Conservation (phyloP, 2,797 vertebrate genomes). For the Poecilia velifera region DNA sequence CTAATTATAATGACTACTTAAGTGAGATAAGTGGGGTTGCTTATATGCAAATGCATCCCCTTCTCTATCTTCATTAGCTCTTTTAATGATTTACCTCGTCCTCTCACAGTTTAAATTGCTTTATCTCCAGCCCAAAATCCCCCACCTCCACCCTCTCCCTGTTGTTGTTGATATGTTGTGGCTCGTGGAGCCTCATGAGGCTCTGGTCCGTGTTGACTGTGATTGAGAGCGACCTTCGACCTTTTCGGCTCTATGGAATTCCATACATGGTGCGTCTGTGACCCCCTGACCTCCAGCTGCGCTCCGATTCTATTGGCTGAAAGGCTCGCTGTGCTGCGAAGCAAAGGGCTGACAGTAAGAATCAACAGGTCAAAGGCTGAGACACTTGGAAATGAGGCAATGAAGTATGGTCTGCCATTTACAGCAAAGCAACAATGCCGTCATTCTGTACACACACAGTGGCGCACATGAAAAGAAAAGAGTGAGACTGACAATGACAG, state of each 20-base stretch:
- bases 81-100: constrained; percentile 3
- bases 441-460: constrained; percentile 61
- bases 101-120: constrained; percentile 1
- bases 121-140: neutral
- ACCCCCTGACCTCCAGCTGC: constrained; percentile 64
- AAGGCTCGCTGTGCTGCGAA: constrained; percentile 62
- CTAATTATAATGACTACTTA: neutral
- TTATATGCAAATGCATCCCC: constrained; percentile 1
- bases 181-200: constrained; percentile 48
- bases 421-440: constrained; percentile 67
- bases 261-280: constrained; percentile 72
- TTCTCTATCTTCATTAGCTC: constrained; percentile 7
- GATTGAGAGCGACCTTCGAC: constrained; percentile 74
- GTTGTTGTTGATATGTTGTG: constrained; percentile 52
- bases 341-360: constrained; percentile 69
- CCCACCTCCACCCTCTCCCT: neutral
- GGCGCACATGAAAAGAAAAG: constrained; percentile 28
- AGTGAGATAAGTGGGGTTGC: constrained; percentile 11
- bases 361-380: constrained; percentile 70
- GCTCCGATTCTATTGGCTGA: constrained; percentile 73
- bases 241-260: constrained; percentile 75
- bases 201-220: constrained; percentile 57
- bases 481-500: constrained; percentile 8
- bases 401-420: constrained; percentile 62
- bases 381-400: constrained; percentile 73